Evolutionary conservation across 2,113 vertebrate genomes (phyloP), one percentile per base, ranked within the genome.

Genomic region (Rallus limicola): DNA sequence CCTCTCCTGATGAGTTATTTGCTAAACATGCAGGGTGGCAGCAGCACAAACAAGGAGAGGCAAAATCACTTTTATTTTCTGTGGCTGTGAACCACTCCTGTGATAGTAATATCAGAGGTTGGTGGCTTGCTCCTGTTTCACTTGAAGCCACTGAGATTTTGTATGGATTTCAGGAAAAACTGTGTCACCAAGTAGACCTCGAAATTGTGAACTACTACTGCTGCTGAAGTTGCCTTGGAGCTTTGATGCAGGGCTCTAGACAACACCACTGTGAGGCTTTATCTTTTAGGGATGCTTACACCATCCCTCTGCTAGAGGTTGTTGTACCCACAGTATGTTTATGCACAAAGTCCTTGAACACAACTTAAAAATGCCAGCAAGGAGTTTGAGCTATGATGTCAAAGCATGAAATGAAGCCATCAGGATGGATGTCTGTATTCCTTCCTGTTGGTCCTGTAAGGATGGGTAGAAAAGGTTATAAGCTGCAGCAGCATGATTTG

Each of bases 251-350:
- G 25, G 8, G 16, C 15, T 55, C 44, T 83, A 59, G 24, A 48
- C 69, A 59, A 69, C 10, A 23, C 55, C 21, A 5, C n/a, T 16
- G 9, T 9, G 20, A 75, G 26, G 11, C 23, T 79, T 71, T 52
- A 55, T 16, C 26, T 88, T 88, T 53, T 40, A 50, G n/a, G 5
- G n/a, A n/a, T 68, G 12, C 12, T 67, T 53, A 38, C 31, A 44
- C 5, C 14, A 55, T 11, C 21, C 21, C 21, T 79, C 34, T 75
- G 20, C 28, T 44, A 58, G 26, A 67, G 46, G 38, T 59, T 83
- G 1, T 56, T 38, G 52, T 0, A 5, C 25, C 14, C 28, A 5
- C 10, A 10, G 2, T 12, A 7, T 12, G 11, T 38, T 72, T 59
- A 72, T 46, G 34, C 14, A 29, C 5, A 40, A 4, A 25, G 21